Conservation (phyloP, 2,888 invertebrate species). For the Conops quadrifasciatus region DNA sequence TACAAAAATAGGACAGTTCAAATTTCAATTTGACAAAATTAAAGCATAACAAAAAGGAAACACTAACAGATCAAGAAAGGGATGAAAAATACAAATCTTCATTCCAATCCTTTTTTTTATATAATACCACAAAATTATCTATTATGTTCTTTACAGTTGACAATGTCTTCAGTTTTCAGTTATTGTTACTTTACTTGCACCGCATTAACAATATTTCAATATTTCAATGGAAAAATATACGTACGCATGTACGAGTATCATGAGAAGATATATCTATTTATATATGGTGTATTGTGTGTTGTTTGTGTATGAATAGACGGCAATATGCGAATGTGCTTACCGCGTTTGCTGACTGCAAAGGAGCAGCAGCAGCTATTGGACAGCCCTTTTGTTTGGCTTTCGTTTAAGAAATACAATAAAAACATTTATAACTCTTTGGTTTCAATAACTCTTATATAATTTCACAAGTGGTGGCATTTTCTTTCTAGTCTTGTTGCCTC, state of each 20-base stretch:
- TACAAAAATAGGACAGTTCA: constrained; percentile 13
- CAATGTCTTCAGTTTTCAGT: background rate
- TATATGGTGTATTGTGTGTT: no score
- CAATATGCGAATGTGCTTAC: no score
- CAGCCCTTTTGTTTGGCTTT: no score
- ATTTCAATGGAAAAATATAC: constrained; percentile 21
- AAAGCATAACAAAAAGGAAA: constrained; percentile 1
- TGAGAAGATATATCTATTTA: background rate
- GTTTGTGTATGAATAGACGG: no score
- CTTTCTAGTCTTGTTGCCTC: background rate
- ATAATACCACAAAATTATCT: background rate
- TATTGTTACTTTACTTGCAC: constrained; percentile 4
- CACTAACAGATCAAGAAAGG: background rate
- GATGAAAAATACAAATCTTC: no score
- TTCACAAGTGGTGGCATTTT: background rate
- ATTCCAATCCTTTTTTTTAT: no score
- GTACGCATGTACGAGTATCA: background rate
- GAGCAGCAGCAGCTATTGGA: no score
- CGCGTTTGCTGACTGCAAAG: no score
- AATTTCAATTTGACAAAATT: background rate
- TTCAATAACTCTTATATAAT: constrained; percentile 4
- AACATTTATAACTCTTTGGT: constrained; percentile 4
- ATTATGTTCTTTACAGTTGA: background rate
- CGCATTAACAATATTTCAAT: no score
- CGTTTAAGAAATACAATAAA: no score